These are phyloP conservation scores for Garra rufa DNA, from an alignment of 2,113 vertebrate species.

Conservation along the genomic window DNA sequence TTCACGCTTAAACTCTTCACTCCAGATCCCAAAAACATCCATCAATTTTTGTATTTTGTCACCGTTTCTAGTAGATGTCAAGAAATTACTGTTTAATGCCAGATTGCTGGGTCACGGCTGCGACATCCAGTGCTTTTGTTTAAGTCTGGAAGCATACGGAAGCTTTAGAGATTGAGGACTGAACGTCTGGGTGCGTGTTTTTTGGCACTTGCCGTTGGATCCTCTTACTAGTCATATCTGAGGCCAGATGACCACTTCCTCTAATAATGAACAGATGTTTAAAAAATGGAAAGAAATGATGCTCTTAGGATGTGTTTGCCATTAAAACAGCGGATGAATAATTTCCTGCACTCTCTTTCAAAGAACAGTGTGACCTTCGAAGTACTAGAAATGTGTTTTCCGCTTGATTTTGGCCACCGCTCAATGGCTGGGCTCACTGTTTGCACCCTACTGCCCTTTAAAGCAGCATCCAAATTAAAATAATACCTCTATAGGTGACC, in stretches of 20 bases:
- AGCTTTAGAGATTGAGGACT: not conserved
- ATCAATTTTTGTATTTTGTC: not conserved
- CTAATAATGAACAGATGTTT: not conserved
- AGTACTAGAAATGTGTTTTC: not conserved
- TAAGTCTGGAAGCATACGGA: not conserved
- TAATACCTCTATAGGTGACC: not conserved
- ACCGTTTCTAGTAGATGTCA: not conserved
- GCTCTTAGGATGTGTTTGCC: not conserved
- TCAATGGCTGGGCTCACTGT: not conserved
- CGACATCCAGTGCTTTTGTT: not conserved
- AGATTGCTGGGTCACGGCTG: not conserved
- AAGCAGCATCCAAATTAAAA: not conserved
- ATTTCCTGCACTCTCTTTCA: constrained; percentile 1
- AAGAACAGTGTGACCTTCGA: not conserved
- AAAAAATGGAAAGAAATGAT: not conserved
- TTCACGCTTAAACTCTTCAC: not conserved
- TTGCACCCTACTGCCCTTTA: not conserved
- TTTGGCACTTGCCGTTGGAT: not conserved
- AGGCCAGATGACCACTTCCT: constrained; percentile 1
- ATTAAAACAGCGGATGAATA: not conserved
- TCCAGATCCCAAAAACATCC: not conserved
- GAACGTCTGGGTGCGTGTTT: not conserved
- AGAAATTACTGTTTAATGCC: not conserved
- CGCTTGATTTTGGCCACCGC: not conserved
- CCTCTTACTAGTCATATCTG: not conserved